phyloP scores from a whole-genome alignment of 35 echinoderm and acorn worm species.

The Anneissia japonica region DNA sequence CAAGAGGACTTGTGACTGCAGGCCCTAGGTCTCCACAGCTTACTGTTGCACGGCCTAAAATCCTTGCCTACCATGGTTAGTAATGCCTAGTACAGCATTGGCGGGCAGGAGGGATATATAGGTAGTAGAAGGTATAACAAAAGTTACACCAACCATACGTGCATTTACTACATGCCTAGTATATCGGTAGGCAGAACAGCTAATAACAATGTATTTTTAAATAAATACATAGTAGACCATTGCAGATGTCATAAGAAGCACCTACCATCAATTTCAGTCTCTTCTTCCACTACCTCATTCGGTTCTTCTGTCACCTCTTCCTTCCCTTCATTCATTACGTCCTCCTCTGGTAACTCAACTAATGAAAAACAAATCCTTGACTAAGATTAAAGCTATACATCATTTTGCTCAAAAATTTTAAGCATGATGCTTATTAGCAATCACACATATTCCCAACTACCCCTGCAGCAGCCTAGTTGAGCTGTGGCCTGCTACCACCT shows the following conservation, averaged over 20 bases:
- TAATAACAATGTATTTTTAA: no score
- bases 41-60: background rate
- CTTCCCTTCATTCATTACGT: background rate
- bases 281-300: background rate
- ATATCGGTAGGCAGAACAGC: no score
- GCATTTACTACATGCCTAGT: background rate
- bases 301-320: constrained; percentile 24
- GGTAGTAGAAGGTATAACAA: background rate
- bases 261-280: constrained; percentile 25
- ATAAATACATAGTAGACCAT: no score
- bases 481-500: no score
- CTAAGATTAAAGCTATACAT: no score
- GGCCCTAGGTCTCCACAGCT: background rate
- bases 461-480: no score
- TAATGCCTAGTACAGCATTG: background rate
- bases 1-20: background rate
- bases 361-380: no score
- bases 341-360: background rate
- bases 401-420: no score
- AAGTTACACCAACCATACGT: background rate
- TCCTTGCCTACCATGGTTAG: background rate
- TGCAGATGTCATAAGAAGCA: no score
- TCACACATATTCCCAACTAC: no score
- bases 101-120: no score
- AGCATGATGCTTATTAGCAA: no score